phyloP scores from a whole-genome alignment of 1,140 invertebrate genomes.

The Pomacea maculata region DNA sequence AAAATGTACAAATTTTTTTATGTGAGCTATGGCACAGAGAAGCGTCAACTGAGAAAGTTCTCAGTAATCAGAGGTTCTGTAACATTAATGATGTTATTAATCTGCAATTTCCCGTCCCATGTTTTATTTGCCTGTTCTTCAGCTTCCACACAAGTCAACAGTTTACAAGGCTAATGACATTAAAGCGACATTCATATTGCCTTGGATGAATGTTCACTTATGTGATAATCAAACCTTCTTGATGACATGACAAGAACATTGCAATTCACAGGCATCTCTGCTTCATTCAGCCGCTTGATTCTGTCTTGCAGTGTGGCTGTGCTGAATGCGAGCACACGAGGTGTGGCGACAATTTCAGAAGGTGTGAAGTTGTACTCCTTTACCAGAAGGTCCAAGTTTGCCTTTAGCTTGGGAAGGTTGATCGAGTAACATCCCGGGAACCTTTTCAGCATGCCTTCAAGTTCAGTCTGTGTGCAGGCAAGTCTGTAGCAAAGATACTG shows the following conservation, averaged over 20 bases:
- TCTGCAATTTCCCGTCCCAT: too few species aligned
- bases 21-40: too few species aligned
- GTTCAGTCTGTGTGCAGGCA: not conserved
- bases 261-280: not conserved
- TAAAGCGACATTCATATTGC: too few species aligned
- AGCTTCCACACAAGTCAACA: too few species aligned
- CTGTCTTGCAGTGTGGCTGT: not conserved
- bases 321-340: not conserved
- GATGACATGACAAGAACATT: not conserved
- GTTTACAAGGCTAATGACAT: too few species aligned
- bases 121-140: too few species aligned
- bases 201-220: not conserved
- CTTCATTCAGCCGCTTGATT: conserved; percentile 8
- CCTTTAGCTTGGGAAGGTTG: conserved; percentile 3
- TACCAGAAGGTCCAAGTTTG: conserved; percentile 3
- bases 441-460: not conserved
- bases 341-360: not conserved
- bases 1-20: too few species aligned
- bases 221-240: not conserved
- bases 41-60: too few species aligned
- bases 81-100: too few species aligned
- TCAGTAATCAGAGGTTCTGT: too few species aligned
- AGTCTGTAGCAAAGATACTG: conserved; percentile 7
- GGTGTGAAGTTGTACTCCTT: not conserved
- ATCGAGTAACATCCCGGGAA: not conserved